Evolutionary conservation across 2,888 invertebrate species (phyloP).

Genomic region (Phortica okadai): DNA sequence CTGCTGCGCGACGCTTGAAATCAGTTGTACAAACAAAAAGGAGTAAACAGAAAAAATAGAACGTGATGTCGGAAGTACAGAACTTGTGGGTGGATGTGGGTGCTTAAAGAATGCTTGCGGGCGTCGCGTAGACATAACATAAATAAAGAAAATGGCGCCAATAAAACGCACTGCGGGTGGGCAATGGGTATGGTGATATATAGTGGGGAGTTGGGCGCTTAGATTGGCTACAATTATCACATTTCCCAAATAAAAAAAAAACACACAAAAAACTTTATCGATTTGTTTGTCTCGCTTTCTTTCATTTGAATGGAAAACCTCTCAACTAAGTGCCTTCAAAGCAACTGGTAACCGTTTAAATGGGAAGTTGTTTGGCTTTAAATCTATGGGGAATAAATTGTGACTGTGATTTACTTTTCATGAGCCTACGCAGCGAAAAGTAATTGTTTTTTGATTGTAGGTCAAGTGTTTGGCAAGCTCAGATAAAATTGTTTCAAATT

Average conservation of each 20-base stretch:
- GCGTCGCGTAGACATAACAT: conserved; percentile 51
- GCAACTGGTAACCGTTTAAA: too few relatives aligned
- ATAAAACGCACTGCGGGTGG: conserved; percentile 49
- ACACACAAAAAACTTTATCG: neutral
- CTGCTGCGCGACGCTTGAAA: conserved; percentile 46
- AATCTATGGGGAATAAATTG: too few relatives aligned
- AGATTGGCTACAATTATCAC: neutral
- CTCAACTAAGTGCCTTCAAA: too few relatives aligned
- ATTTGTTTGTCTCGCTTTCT: conserved; percentile 14
- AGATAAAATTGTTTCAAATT: too few relatives aligned
- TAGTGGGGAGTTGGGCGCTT: conserved; percentile 38
- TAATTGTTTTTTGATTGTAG: too few relatives aligned
- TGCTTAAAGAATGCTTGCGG: conserved; percentile 47
- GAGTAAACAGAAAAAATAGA: conserved; percentile 20
- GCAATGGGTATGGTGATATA: too few relatives aligned
- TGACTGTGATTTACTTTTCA: too few relatives aligned
- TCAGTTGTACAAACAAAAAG: conserved; percentile 66
- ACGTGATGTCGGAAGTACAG: conserved; percentile 14
- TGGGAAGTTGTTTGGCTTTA: too few relatives aligned
- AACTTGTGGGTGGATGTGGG: neutral
- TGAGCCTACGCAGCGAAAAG: too few relatives aligned
- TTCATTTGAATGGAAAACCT: too few relatives aligned
- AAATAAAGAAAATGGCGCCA: conserved; percentile 68
- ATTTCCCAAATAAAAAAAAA: too few relatives aligned
- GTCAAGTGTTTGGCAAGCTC: too few relatives aligned